Base-by-base conservation (phyloP, 2,888 invertebrate genomes). In the Actias luna region DNA sequence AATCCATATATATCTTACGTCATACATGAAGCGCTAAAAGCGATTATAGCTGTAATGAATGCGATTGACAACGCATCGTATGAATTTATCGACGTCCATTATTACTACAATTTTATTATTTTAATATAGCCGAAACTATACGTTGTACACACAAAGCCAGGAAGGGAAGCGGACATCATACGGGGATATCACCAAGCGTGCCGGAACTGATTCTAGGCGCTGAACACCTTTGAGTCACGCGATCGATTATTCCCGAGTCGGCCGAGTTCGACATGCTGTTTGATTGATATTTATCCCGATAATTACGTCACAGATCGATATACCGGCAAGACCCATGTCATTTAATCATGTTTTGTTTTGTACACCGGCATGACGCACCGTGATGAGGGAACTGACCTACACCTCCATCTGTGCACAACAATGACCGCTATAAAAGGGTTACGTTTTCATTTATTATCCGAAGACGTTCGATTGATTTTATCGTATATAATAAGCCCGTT, bases 101-200 rank as follows among this genome's bases (percentile, higher is more conserved):
- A 52, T 27, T 25, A 52, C 16, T 27, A 46, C 29, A 52, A 52
- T 27, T 27, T 5, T 52, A 16, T 16, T 22, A 1, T 16, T n/a
- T n/a, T 22, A 29, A n/a, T 29, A 29, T 5, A 29, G 29, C 29
- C 14, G 16, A 29, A n/a, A 55, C 29, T 55, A 29, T 1, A 25
- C 10, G 42, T 59, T n/a, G 36, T 75, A 77, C 70, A 77, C 73
- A 65, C 55, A n/a, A 29, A n/a, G 1, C 55, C 3, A 42, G 39
- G 8, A 10, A 55, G 55, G 72, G 66, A 64, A 69, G 73, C 71
- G 74, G 76, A 78, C 76, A 72, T 72, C 76, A 69, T 69, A 73
- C 72, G 83, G 91, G 77, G 91, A 91, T 86, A 90, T 91, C 91
- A 71, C 91, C 84, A 71, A 75, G 69, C 73, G 74, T 73, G 73